Evolutionary conservation across 2,113 vertebrate genomes (phyloP), one percentile per base, ranked within the genome.

Genomic region (Phalacrocorax brasilianus): DNA sequence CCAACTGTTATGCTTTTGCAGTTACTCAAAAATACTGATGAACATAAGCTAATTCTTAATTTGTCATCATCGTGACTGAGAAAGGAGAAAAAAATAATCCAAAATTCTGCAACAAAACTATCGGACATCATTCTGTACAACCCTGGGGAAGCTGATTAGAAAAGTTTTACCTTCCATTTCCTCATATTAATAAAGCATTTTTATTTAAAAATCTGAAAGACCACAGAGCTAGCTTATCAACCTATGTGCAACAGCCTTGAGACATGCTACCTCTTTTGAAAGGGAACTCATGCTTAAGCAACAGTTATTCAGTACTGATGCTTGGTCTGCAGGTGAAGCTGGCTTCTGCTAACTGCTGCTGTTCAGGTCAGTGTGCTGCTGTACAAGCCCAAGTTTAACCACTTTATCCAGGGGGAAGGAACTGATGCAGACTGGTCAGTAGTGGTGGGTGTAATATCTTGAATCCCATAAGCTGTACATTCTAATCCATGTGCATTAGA

Each of bases 271-370:
- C 18, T 65, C 12, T 45, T 15, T 9, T 59, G 45, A 28, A 49
- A 59, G 50, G 68, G 35, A 72, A 49, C 40, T 82, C 16, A 8
- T 0, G 6, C 3, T 75, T 35, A 38, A 8, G 3, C 33, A 32
- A 0, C 2, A 0, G 26, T 32, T 58, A 9, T 18, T 86, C 17
- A 14, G 53, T 40, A 2, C 18, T 40, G 62, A 9, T n/a, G 14
- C 80, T 70, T 38, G 20, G 21, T 45, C 13, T 81, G 5, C 9
- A 47, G 45, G 42, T 38, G 8, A 28, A 77, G 50, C 15, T 66
- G n/a, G 6, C 23, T 83, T 55, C 14, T 59, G 67, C 11, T 38
- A 5, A 58, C 21, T 18, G 2, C 15, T 40, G 28, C 50, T 17
- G 32, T 16, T 71, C 67, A 73, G 56, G 22, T 59, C 47, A 32